Evolutionary conservation across 2,113 vertebrate species (phyloP).

Genomic region (Hemicordylus capensis): DNA sequence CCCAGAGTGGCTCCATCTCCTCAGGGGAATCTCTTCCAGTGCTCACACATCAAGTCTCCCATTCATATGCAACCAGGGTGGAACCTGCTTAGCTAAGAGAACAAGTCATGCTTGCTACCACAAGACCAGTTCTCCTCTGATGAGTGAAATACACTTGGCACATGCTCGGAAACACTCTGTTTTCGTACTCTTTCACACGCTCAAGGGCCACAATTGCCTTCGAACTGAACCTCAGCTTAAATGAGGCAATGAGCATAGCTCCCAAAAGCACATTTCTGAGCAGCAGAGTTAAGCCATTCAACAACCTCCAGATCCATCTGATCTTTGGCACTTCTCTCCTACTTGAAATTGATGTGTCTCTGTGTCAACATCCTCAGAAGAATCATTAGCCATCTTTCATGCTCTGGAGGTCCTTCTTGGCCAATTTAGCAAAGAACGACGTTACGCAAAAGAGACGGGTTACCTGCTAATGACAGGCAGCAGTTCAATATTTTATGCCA

Average conservation of each 20-base stretch:
- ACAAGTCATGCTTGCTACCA: no score
- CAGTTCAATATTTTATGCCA: slow-evolving; percentile 85
- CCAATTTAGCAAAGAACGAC: slow-evolving; percentile 76
- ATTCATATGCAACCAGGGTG: no score
- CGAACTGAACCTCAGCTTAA: background rate
- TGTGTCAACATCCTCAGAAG: slow-evolving; percentile 65
- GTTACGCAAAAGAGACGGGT: slow-evolving; percentile 75
- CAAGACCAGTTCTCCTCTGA: no score
- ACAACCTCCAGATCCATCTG: slow-evolving; percentile 24
- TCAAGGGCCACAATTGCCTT: background rate
- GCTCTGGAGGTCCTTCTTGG: slow-evolving; percentile 77
- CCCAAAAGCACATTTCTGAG: background rate
- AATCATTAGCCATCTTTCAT: slow-evolving; percentile 77
- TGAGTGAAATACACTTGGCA: background rate
- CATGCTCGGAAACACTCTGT: background rate
- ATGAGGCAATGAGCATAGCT: background rate
- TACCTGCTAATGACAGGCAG: slow-evolving; percentile 77
- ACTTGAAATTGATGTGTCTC: slow-evolving; percentile 52
- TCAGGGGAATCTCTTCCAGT: no score
- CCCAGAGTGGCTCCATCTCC: no score
- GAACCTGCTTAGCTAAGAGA: no score
- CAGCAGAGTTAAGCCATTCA: slow-evolving; percentile 5
- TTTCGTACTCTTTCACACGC: no score
- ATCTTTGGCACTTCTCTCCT: slow-evolving; percentile 24
- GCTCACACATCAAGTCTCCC: no score